Evolutionary conservation across 37 sponge, comb jelly and placozoan species (phyloP).

Genomic region (Oopsacas minuta): DNA sequence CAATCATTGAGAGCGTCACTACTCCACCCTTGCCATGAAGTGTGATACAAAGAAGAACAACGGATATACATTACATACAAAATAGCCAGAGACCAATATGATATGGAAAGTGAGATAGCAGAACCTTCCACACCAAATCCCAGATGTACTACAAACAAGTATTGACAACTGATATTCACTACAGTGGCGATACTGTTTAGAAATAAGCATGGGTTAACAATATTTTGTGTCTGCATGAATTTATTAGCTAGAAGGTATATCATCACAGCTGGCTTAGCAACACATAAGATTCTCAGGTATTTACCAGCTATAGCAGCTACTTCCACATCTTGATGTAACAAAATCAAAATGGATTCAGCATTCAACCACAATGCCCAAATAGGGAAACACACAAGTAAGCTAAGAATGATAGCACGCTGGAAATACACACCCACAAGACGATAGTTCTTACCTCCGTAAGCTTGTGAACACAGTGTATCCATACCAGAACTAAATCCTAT

Average conservation of each 20-base stretch:
- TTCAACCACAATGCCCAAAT: conserved; percentile 11
- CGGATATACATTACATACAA: conserved; percentile 8
- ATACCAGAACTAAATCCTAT: background rate
- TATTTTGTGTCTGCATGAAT: background rate
- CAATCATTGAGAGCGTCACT: background rate
- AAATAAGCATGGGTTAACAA: background rate
- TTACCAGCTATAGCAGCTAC: background rate
- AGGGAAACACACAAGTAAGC: background rate
- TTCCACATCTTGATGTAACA: background rate
- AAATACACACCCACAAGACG: conserved; percentile 16
- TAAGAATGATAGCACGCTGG: background rate
- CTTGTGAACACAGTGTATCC: conserved; percentile 2
- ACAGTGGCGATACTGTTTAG: background rate
- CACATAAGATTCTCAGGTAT: background rate
- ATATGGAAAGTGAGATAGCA: background rate
- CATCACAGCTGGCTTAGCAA: background rate
- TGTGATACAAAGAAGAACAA: background rate
- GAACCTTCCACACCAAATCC: conserved; percentile 21
- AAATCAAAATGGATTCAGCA: background rate
- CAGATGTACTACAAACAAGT: background rate
- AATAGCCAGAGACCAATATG: conserved; percentile 1
- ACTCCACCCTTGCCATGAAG: conserved; percentile 23
- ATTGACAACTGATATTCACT: background rate
- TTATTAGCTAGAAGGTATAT: background rate
- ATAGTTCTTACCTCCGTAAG: background rate